These are phyloP conservation scores for Pseudachorutes palmiensis DNA, from an alignment of 1,140 invertebrate species.

Conservation along the genomic window DNA sequence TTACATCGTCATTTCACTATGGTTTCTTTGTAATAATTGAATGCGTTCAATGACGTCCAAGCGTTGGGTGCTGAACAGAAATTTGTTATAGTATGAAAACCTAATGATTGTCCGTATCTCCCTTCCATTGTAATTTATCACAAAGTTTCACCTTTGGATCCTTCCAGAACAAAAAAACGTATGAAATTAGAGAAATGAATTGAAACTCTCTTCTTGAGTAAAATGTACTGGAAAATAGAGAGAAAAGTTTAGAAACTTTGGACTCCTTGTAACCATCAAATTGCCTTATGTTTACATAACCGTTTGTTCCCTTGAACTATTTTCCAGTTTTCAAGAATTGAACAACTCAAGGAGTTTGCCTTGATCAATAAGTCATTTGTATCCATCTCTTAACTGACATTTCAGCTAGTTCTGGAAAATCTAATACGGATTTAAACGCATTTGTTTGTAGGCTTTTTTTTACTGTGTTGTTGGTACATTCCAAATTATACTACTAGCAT, in stretches of 20 bases:
- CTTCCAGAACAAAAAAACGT: background rate
- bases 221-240: background rate
- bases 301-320: background rate
- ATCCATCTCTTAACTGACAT: background rate
- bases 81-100: background rate
- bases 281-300: constrained; percentile 10
- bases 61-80: background rate
- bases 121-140: background rate
- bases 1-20: background rate
- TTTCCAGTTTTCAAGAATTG: background rate
- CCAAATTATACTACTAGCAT: too few relatives aligned
- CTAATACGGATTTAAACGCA: too few relatives aligned
- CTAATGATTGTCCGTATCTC: background rate
- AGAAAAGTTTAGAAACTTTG: background rate
- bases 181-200: background rate
- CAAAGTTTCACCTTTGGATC: background rate
- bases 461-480: too few relatives aligned
- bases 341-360: background rate
- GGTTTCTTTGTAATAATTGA: background rate
- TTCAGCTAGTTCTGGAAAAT: background rate
- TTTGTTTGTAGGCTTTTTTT: too few relatives aligned
- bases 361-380: constrained; percentile 1
- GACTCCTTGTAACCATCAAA: constrained; percentile 9
- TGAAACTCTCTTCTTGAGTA: background rate
- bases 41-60: background rate